Percentiles rank a stretch among this genome's conserved stretches.
phyloP scores from a whole-genome alignment of 2,797 vertebrate species.

The Coregonus ussuriensis region DNA sequence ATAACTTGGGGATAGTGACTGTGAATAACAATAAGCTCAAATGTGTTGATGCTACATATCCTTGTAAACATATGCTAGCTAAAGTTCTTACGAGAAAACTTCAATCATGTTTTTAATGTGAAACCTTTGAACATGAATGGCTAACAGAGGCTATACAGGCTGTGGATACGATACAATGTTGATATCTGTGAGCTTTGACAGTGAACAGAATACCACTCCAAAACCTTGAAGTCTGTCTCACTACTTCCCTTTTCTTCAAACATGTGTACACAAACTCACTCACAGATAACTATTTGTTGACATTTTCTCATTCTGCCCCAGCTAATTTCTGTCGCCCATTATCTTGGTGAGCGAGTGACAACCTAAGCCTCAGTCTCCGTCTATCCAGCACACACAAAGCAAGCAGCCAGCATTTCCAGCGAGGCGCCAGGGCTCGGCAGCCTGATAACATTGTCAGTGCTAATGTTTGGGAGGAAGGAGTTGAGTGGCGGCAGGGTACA shows the following conservation, averaged over 20 bases:
- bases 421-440: background rate
- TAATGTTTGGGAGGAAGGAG: slow-evolving; percentile 34
- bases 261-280: background rate
- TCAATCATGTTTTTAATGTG: background rate
- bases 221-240: slow-evolving; percentile 32
- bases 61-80: background rate
- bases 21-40: background rate
- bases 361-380: slow-evolving; percentile 35
- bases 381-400: slow-evolving; percentile 23
- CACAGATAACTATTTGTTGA: slow-evolving; percentile 46
- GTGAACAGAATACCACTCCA: slow-evolving; percentile 11
- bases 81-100: background rate
- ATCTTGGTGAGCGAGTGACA: slow-evolving; percentile 39
- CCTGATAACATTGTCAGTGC: slow-evolving; percentile 50
- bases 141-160: background rate
- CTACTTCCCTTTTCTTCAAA: slow-evolving; percentile 1
- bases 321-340: slow-evolving; percentile 45
- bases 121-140: slow-evolving; percentile 5
- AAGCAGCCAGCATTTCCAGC: background rate
- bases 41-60: background rate
- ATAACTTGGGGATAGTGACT: background rate
- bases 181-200: slow-evolving; percentile 6
- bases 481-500: slow-evolving; percentile 35
- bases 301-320: slow-evolving; percentile 39
- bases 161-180: too few relatives aligned